Evolutionary conservation across 2,888 invertebrate genomes (phyloP).

Genomic region (Rapana venosa): DNA sequence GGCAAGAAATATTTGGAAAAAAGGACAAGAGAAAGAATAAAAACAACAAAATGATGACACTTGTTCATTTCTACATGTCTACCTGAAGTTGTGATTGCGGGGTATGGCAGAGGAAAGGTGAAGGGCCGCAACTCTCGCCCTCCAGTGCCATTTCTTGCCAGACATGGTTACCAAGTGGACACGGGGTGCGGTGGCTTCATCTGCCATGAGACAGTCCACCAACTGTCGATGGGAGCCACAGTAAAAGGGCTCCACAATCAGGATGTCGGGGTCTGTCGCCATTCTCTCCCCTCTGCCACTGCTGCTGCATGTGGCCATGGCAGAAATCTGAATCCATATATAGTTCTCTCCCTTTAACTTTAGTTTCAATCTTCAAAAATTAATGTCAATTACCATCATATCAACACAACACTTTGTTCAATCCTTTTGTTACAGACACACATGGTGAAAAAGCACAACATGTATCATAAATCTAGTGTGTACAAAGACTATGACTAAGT

Average conservation of each 20-base stretch:
- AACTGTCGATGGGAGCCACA: conserved; percentile 86
- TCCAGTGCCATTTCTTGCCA: conserved; percentile 89
- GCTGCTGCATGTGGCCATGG: background rate
- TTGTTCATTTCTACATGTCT: background rate
- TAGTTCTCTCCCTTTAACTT: background rate
- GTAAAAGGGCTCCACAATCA: conserved; percentile 86
- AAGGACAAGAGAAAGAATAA: too few relatives aligned
- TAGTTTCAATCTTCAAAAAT: too few relatives aligned
- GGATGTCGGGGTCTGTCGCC: conserved; percentile 46
- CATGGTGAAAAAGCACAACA: too few relatives aligned
- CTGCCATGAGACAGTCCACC: conserved; percentile 80
- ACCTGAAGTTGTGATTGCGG: conserved; percentile 76
- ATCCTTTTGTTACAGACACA: too few relatives aligned
- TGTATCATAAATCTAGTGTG: too few relatives aligned
- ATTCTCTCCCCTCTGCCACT: background rate
- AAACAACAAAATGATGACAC: too few relatives aligned
- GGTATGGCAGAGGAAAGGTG: conserved; percentile 83
- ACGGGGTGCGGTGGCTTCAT: conserved; percentile 52
- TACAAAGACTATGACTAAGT: too few relatives aligned
- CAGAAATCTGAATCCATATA: background rate
- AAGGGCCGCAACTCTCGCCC: conserved; percentile 85
- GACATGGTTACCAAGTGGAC: conserved; percentile 81
- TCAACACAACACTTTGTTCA: too few relatives aligned
- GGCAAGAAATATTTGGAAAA: too few relatives aligned
- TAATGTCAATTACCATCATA: too few relatives aligned